phyloP scores from a whole-genome alignment of 2,113 vertebrate species.

The Hippoglossus stenolepis region DNA sequence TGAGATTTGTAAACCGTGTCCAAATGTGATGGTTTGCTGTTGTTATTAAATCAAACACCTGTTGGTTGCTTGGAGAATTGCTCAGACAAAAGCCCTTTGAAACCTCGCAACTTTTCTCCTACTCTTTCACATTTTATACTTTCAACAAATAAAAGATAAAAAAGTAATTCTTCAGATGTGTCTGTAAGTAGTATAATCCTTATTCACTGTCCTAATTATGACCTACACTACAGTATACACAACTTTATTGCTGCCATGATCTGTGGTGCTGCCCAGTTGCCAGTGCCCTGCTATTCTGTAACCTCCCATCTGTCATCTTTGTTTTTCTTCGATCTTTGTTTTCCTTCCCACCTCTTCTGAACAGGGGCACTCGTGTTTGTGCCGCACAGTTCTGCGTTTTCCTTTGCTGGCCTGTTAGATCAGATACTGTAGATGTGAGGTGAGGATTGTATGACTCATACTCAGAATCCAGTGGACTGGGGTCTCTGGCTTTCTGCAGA shows the following conservation, averaged over 20 bases:
- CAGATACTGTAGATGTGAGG: conserved; percentile 46
- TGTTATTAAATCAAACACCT: not conserved
- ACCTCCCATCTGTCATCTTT: conserved; percentile 21
- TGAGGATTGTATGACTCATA: conserved; percentile 63
- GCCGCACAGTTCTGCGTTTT: conserved; percentile 1
- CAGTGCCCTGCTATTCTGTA: conserved; percentile 9
- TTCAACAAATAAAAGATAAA: not conserved
- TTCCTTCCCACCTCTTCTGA: conserved; percentile 42
- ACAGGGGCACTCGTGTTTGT: conserved; percentile 39
- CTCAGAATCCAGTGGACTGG: conserved; percentile 36
- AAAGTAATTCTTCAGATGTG: not conserved
- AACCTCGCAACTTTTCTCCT: not conserved
- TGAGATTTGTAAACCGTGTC: too few species aligned
- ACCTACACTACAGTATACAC: not conserved
- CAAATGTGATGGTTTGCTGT: not conserved
- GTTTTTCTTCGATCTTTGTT: conserved; percentile 41
- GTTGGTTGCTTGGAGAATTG: not conserved
- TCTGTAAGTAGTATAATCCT: not conserved
- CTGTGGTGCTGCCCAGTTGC: not conserved
- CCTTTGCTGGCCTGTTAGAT: conserved; percentile 47
- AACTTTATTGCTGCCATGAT: not conserved
- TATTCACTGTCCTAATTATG: not conserved
- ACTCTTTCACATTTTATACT: not conserved
- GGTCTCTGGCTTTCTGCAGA: conserved; percentile 67
- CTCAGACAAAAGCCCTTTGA: not conserved